Conservation (phyloP, 23 tunicate genomes). For the Phallusia fumigata region DNA sequence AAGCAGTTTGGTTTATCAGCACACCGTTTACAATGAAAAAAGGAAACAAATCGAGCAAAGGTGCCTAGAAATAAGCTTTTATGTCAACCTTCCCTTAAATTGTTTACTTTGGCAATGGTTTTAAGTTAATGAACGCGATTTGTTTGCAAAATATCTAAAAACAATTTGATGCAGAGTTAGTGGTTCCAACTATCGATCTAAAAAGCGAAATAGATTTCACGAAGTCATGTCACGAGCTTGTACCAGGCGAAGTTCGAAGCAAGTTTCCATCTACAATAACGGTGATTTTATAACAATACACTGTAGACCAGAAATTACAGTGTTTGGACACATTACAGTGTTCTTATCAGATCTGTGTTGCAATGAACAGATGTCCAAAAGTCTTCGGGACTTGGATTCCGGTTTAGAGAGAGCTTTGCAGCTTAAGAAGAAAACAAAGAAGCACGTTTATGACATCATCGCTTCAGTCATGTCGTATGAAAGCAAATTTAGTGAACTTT, state of each 20-base stretch:
- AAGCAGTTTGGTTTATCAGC: no score
- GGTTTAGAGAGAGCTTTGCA: neutral
- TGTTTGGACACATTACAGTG: no score
- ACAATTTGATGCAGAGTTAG: no score
- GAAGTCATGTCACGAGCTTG: neutral
- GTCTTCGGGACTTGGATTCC: neutral
- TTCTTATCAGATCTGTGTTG: no score
- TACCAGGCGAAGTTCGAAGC: neutral
- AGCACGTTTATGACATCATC: neutral
- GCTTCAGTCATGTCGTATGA: neutral
- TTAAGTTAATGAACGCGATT: no score
- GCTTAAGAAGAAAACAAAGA: neutral
- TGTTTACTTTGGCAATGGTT: no score
- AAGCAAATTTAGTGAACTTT: neutral
- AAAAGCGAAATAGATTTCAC: slow-evolving; percentile 4
- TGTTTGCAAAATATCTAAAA: no score
- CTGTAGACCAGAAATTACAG: no score
- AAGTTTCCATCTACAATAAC: neutral
- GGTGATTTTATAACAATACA: neutral
- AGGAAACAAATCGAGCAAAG: no score
- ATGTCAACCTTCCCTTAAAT: no score
- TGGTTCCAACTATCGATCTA: neutral
- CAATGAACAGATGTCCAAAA: neutral
- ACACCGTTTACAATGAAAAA: no score
- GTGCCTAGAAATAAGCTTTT: no score